Conservation (phyloP, 2,113 vertebrate species). For the Pterocles orientalis region DNA sequence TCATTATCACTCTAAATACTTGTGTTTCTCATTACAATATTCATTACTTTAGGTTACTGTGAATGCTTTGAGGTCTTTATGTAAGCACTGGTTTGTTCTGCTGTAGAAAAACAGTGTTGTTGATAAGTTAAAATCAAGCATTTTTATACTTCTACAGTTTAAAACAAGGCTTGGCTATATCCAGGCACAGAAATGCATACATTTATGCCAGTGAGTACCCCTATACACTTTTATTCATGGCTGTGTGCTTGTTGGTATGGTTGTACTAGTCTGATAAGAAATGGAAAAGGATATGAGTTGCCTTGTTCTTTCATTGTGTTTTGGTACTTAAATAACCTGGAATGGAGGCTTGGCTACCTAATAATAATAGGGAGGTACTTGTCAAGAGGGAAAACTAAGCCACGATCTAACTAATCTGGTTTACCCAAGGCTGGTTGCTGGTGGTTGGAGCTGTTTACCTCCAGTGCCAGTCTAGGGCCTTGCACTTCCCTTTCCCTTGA, state of each 20-base stretch:
- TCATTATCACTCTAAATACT: slow-evolving; percentile 64
- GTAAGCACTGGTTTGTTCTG: slow-evolving; percentile 30
- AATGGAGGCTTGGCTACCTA: background rate
- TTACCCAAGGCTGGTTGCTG: background rate
- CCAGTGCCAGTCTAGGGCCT: background rate
- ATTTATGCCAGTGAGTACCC: background rate
- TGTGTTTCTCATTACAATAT: slow-evolving; percentile 78
- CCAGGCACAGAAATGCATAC: background rate
- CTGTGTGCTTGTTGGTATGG: background rate
- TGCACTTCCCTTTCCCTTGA: background rate
- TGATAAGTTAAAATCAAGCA: background rate
- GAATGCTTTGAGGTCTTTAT: slow-evolving; percentile 43
- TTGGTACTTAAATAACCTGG: background rate
- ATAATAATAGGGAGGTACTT: background rate
- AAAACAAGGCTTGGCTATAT: background rate
- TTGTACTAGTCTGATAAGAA: background rate
- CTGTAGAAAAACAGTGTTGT: background rate
- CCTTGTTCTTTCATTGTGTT: background rate
- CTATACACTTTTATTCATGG: background rate
- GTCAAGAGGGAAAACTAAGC: background rate
- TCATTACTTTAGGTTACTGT: slow-evolving; percentile 53
- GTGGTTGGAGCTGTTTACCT: background rate
- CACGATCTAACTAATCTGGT: background rate
- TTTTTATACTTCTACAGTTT: background rate
- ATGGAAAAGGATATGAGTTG: background rate